Conservation (phyloP, 2,888 invertebrate genomes). For the Synanthedon vespiformis region DNA sequence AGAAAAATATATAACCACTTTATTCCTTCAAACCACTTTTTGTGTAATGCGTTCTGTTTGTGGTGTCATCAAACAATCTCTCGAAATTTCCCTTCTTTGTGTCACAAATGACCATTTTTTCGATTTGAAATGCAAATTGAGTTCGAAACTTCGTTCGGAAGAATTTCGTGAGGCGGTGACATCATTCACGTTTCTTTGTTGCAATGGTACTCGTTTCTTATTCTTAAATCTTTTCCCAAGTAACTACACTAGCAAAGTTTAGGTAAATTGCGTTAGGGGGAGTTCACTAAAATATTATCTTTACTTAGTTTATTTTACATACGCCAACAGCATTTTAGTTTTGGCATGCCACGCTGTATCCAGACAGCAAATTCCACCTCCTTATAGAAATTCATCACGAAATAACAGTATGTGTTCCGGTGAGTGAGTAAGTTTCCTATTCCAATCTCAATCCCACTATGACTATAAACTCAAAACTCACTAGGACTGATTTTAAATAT, state of each 20-base stretch:
- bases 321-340: no score
- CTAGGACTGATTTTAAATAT: no score
- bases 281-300: neutral
- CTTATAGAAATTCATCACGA: no score
- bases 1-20: no score
- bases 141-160: slow-evolving; percentile 41
- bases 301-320: no score
- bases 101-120: slow-evolving; percentile 32
- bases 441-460: no score
- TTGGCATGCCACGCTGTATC: no score
- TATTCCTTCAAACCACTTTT: no score
- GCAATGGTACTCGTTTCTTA: slow-evolving; percentile 1
- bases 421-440: no score
- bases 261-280: slow-evolving; percentile 3
- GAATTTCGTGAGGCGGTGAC: slow-evolving; percentile 24
- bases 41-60: neutral
- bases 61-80: slow-evolving; percentile 2
- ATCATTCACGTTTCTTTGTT: slow-evolving; percentile 23
- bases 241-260: neutral
- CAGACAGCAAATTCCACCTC: no score
- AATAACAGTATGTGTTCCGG: no score
- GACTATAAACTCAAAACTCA: no score
- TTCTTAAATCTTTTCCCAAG: neutral
- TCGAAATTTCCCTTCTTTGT: slow-evolving; percentile 13
- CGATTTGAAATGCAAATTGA: slow-evolving; percentile 45